Conservation (phyloP, 2,113 vertebrate species). For the Ahaetulla prasina region DNA sequence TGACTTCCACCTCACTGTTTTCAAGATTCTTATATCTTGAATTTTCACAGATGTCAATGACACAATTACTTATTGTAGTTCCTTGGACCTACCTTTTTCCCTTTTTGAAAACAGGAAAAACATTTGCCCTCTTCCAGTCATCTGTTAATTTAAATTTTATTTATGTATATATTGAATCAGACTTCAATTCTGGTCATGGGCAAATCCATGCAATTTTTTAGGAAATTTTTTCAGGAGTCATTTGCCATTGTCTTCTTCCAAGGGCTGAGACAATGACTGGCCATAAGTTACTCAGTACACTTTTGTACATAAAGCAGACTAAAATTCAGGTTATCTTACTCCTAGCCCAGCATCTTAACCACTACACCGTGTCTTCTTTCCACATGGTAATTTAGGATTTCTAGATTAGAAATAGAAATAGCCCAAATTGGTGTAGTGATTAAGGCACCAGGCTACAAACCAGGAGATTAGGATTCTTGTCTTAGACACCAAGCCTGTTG, state of each 20-base stretch:
- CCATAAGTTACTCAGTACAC: not conserved
- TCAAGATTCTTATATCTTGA: not conserved
- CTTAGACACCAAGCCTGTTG: not conserved
- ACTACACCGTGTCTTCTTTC: not conserved
- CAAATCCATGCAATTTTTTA: not conserved
- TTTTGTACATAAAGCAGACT: not conserved
- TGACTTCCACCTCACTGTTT: not conserved
- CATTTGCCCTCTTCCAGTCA: not conserved
- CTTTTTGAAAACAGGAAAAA: not conserved
- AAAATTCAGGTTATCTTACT: not conserved
- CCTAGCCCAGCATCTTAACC: not conserved
- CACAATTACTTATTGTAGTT: not conserved
- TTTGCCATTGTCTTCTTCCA: not conserved
- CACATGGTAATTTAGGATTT: not conserved
- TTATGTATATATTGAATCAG: not conserved
- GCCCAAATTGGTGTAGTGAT: not conserved
- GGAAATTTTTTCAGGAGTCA: not conserved
- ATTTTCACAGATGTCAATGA: not conserved
- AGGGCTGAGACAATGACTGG: not conserved
- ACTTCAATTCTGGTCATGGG: not conserved
- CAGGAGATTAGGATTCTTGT: not conserved
- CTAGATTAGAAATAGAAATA: not conserved
- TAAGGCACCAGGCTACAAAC: not conserved
- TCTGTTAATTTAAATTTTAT: not conserved
- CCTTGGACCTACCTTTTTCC: not conserved